A percentile compares a stretch with the other conserved stretches of the same genome.
These are phyloP conservation scores for Drosophila peninsularis DNA, from an alignment of 2,888 invertebrate species.

Conservation along the genomic window DNA sequence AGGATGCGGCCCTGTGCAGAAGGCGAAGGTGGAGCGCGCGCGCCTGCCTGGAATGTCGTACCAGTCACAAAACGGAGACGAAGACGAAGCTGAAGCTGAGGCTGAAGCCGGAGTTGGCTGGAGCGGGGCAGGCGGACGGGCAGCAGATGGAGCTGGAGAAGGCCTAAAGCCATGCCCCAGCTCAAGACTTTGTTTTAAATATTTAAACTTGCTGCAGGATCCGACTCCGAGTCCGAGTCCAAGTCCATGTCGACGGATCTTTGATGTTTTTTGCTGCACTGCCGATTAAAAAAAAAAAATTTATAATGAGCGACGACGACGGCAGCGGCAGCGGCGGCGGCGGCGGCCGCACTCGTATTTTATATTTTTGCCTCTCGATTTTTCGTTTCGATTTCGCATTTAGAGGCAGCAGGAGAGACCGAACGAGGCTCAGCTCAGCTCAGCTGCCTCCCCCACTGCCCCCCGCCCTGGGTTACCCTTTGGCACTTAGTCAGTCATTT, in stretches of 20 bases:
- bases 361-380: constrained; percentile 74
- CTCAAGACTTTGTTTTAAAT: constrained; percentile 77
- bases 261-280: constrained; percentile 73
- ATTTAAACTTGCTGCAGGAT: constrained; percentile 76
- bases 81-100: constrained; percentile 55
- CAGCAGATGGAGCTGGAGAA: constrained; percentile 4
- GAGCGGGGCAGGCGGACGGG: neutral
- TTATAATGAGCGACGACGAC: constrained; percentile 70
- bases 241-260: constrained; percentile 67
- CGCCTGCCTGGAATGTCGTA: constrained; percentile 76
- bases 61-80: constrained; percentile 54
- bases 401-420: constrained; percentile 30
- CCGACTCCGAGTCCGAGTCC: constrained; percentile 22
- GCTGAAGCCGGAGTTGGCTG: constrained; percentile 3
- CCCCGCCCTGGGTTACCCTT: constrained; percentile 40
- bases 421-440: constrained; percentile 1
- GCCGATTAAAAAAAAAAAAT: constrained; percentile 71
- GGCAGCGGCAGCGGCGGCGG: constrained; percentile 19
- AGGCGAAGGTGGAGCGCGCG: constrained; percentile 72
- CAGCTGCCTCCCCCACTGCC: neutral
- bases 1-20: constrained; percentile 58
- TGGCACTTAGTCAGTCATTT: constrained; percentile 80
- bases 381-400: constrained; percentile 77
- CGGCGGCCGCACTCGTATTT: constrained; percentile 71
- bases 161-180: constrained; percentile 50